Base-by-base conservation (phyloP, 2,888 invertebrate genomes). In the Dolomedes plantarius region DNA sequence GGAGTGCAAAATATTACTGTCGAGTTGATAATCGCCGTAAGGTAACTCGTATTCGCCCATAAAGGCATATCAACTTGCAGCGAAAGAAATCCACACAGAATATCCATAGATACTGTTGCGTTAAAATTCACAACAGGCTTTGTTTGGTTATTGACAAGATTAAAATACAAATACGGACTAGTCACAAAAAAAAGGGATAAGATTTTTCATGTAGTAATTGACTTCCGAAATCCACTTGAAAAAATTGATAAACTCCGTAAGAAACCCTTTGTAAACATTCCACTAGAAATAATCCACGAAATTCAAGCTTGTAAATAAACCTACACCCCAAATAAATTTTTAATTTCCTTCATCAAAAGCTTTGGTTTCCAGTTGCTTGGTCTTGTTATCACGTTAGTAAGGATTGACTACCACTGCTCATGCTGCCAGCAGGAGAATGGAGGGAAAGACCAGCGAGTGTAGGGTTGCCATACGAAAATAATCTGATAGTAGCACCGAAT, bases 401-500 rank as follows among this genome's bases (percentile, higher is more conserved):
- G 23, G 62, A 23, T n/a, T n/a, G n/a, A n/a, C n/a, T n/a, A n/a
- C n/a, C n/a, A n/a, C n/a, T n/a, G n/a, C n/a, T n/a, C n/a, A n/a
- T 23, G 62, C 62, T 62, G 23, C 62, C 23, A 62, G 62, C 65
- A 62, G 62, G 11, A n/a, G 41, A 46, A 28, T 32, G 67, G 16
- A 23, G 16, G 23, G 67, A 19, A 5, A n/a, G 67, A 67, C 67
- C 46, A 77, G 73, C 72, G 27, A 71, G 77, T 64, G 50, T 76
- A 85, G 83, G 83, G 83, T 85, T 85, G 77, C 83, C 83, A 77
- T 85, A 73, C 31, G 9, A 73, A 69, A 77, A 36, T 31, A 64
- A 41, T 77, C 77, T 27, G 69, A 69, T 41, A n/a, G 69, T 16
- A 50, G 27, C 16, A 72, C 29, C n/a, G 39, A 77, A 29, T 36